Evolutionary conservation across 2,113 vertebrate genomes (phyloP).

Genomic region (Microtus montanus): DNA sequence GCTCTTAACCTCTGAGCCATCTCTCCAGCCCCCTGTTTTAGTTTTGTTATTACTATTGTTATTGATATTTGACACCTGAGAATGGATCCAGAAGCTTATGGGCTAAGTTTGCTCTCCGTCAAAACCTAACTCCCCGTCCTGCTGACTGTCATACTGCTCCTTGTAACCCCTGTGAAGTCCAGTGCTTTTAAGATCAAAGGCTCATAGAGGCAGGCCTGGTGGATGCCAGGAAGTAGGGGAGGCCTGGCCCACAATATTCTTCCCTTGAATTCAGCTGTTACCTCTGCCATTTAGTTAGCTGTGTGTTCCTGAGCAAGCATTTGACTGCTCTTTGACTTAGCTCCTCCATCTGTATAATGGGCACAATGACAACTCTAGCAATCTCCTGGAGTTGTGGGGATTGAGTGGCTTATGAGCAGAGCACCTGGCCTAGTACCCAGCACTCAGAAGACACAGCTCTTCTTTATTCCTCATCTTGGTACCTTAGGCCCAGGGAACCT

Average conservation of each 20-base stretch:
- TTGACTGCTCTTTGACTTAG: neutral
- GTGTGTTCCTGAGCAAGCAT: neutral
- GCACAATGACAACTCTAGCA: neutral
- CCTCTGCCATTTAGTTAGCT: neutral
- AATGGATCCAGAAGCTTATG: neutral
- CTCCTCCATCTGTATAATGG: neutral
- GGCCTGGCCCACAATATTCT: neutral
- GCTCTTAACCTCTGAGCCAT: neutral
- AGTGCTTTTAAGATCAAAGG: neutral
- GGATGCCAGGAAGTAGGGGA: neutral
- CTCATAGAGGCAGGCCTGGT: neutral
- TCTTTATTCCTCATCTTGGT: conserved; percentile 26
- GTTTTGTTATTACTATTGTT: neutral
- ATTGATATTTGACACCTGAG: neutral
- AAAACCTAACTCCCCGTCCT: neutral
- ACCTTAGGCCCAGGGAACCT: neutral
- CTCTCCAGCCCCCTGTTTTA: neutral
- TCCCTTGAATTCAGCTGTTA: neutral
- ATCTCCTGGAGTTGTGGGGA: neutral
- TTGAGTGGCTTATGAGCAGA: neutral
- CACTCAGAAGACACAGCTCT: neutral
- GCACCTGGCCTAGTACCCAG: neutral
- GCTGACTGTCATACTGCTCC: neutral
- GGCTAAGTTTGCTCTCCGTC: neutral
- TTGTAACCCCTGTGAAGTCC: neutral